Base-by-base conservation (phyloP, 1,140 invertebrate genomes). In the Ylistrum balloti region DNA sequence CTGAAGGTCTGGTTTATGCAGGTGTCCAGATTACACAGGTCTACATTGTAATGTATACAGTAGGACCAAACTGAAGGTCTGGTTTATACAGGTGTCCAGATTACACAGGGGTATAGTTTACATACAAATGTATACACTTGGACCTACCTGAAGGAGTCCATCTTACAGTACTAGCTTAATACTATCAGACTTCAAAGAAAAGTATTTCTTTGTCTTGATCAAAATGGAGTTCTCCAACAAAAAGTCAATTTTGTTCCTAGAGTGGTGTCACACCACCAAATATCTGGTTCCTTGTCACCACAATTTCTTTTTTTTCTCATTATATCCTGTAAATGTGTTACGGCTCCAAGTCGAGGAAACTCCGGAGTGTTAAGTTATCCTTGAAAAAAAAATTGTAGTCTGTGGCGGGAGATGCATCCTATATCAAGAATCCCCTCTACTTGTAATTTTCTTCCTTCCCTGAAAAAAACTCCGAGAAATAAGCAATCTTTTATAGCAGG, bases 401-500 rank as follows among this genome's bases (percentile, higher is more conserved):
- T 10, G 45, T 48, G 45, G 22, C 2, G 22, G 11, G 22, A 48
- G 45, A 48, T 48, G 45, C 22, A 48, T 48, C 45, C 45, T 17
- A 48, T 48, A 74, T 74, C 56, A 38, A 13, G 22, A 7, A 28
- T 5, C 9, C n/a, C 56, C 56, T 74, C 56, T 28, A 28, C 22
- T 74, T 1, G 22, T 17, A 74, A 74, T 48, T 48, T 48, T 48
- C 45, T 48, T 48, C 56, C 22, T 28, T 28, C 11, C 9, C 9
- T 74, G 22, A 28, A 74, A 74, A 74, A 74, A 7, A 74, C 56
- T 74, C 28, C 28, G 56, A 28, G n/a, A 74, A 74, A 28, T n/a
- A 74, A 74, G 56, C n/a, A 74, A 74, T 74, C 56, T 74, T 74
- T 74, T 74, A 74, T 74, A 74, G n/a, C 22, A 74, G 9, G 28